Percentiles rank a stretch among this genome's conserved stretches.
Conservation (phyloP, 2,888 invertebrate genomes). For the Epistrophe grossulariae region DNA sequence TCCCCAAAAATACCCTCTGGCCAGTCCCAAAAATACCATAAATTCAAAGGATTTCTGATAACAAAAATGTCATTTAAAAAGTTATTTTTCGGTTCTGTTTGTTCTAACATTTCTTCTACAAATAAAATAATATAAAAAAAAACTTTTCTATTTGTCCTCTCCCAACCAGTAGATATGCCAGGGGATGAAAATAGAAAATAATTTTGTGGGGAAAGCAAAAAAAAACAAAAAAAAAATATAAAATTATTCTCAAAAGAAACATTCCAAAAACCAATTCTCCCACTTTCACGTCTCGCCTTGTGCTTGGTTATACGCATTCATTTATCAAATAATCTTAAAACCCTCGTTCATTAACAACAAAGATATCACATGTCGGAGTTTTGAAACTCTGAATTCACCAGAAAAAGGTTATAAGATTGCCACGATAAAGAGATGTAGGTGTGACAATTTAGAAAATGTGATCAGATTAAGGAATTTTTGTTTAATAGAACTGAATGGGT, state of each 20-base stretch:
- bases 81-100: constrained; percentile 40
- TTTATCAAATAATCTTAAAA: constrained; percentile 73
- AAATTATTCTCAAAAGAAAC: constrained; percentile 20
- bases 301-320: constrained; percentile 39
- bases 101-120: constrained; percentile 33
- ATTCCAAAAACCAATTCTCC: constrained; percentile 34
- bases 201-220: constrained; percentile 34
- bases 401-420: constrained; percentile 68
- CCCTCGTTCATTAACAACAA: constrained; percentile 74
- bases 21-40: constrained; percentile 57
- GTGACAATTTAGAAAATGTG: constrained; percentile 75
- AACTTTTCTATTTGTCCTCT: constrained; percentile 58
- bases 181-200: constrained; percentile 24
- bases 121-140: constrained; percentile 15
- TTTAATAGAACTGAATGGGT: constrained; percentile 68
- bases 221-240: constrained; percentile 7
- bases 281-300: constrained; percentile 1
- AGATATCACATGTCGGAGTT: constrained; percentile 74
- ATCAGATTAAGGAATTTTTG: constrained; percentile 73
- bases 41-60: constrained; percentile 74
- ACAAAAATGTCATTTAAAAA: constrained; percentile 68
- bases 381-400: constrained; percentile 39
- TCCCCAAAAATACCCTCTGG: constrained; percentile 41
- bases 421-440: constrained; percentile 72
- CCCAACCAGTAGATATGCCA: not conserved